Evolutionary conservation across 2,113 vertebrate genomes (phyloP).

Genomic region (Corydoras sp.): DNA sequence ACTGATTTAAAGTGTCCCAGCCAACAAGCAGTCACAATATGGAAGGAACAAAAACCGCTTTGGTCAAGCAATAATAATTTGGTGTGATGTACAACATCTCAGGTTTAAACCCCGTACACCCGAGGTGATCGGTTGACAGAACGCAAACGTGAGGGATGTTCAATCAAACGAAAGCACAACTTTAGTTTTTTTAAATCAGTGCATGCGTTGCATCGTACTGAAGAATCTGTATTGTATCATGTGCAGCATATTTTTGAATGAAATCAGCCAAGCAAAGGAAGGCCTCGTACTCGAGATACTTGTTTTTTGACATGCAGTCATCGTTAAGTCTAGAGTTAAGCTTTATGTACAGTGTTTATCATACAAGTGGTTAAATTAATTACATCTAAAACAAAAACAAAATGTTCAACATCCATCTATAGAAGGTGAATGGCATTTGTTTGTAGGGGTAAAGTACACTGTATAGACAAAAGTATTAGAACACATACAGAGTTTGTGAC

Average conservation of each 20-base stretch:
- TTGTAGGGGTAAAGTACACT: constrained; percentile 23
- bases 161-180: constrained; percentile 48
- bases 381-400: constrained; percentile 12
- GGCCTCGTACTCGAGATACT: constrained; percentile 54
- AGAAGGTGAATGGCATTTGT: constrained; percentile 18
- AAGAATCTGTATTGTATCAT: constrained; percentile 43
- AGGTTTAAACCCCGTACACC: constrained; percentile 55
- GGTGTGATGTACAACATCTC: constrained; percentile 41
- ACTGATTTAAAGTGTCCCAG: not conserved
- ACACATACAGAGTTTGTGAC: no score
- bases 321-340: constrained; percentile 55
- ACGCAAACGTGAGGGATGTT: constrained; percentile 29
- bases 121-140: constrained; percentile 51
- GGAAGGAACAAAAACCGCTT: constrained; percentile 24
- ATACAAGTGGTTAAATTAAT: constrained; percentile 20
- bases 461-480: no score
- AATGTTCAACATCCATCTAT: not conserved
- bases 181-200: constrained; percentile 28
- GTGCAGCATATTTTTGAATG: constrained; percentile 49
- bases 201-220: constrained; percentile 51
- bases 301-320: constrained; percentile 58
- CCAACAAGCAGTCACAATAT: not conserved
- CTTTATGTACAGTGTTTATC: constrained; percentile 60
- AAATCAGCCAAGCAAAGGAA: constrained; percentile 55
- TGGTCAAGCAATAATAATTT: constrained; percentile 49